Evolutionary conservation across 2,797 vertebrate species (phyloP).

Genomic region (Smutsia temminckii): DNA sequence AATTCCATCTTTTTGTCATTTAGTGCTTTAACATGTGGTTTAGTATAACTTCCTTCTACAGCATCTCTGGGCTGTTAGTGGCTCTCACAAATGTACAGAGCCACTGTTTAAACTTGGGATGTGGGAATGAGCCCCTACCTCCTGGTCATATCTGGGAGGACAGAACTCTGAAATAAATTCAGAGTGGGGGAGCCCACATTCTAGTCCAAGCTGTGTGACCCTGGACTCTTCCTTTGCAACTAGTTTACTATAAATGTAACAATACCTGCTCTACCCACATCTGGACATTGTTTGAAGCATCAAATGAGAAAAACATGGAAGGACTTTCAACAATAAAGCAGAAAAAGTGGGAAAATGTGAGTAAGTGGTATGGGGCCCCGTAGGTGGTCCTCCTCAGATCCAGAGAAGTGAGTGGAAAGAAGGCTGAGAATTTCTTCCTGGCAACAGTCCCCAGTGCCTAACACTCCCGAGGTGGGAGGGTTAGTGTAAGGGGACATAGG

Average conservation of each 20-base stretch:
- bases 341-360: background rate
- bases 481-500: background rate
- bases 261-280: background rate
- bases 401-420: background rate
- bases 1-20: background rate
- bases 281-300: background rate
- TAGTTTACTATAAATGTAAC: background rate
- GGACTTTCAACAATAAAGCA: background rate
- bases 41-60: background rate
- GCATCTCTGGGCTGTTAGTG: background rate
- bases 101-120: background rate
- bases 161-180: background rate
- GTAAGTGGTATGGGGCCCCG: background rate
- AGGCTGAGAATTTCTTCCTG: background rate
- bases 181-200: background rate
- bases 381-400: background rate
- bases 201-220: background rate
- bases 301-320: background rate
- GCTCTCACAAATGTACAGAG: background rate
- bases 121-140: rapidly evolving
- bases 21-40: background rate
- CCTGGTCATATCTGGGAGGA: background rate
- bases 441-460: background rate
- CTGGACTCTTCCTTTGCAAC: background rate
- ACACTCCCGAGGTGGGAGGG: rapidly evolving